These are phyloP conservation scores for Cistogaster globosa DNA, from an alignment of 2,888 invertebrate species.

Conservation along the genomic window DNA sequence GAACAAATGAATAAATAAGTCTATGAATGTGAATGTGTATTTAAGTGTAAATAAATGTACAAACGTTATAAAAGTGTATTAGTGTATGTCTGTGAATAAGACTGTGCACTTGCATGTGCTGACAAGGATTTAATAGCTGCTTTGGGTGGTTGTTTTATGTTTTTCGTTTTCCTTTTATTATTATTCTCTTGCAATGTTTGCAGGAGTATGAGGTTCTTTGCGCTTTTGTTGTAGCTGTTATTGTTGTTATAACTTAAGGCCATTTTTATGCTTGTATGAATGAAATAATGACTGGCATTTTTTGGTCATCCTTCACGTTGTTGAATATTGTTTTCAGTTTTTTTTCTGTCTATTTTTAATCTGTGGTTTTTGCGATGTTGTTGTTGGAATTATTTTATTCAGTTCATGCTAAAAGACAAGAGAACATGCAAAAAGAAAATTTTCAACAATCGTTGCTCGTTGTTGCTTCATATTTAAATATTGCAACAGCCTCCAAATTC, in stretches of 20 bases:
- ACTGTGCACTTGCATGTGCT: background rate
- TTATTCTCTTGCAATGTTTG: background rate
- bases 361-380: conserved; percentile 16
- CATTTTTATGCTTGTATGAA: conserved; percentile 54
- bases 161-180: background rate
- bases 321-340: conserved; percentile 18
- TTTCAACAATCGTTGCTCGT: background rate
- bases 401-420: conserved; percentile 28
- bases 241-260: conserved; percentile 54
- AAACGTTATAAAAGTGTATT: background rate
- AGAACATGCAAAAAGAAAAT: conserved; percentile 4
- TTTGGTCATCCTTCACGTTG: conserved; percentile 55
- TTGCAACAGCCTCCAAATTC: conserved; percentile 6
- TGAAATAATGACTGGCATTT: conserved; percentile 68
- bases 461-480: conserved; percentile 2
- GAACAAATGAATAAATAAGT: too few species aligned
- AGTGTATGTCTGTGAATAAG: background rate
- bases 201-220: conserved; percentile 1
- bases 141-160: conserved; percentile 11
- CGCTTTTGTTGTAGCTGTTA: background rate
- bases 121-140: conserved; percentile 9
- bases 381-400: too few species aligned
- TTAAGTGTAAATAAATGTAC: conserved; percentile 43
- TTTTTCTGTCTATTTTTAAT: conserved; percentile 17
- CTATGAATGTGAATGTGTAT: background rate